phyloP scores from a whole-genome alignment of 2,797 vertebrate species.

The Carcharodon carcharias region DNA sequence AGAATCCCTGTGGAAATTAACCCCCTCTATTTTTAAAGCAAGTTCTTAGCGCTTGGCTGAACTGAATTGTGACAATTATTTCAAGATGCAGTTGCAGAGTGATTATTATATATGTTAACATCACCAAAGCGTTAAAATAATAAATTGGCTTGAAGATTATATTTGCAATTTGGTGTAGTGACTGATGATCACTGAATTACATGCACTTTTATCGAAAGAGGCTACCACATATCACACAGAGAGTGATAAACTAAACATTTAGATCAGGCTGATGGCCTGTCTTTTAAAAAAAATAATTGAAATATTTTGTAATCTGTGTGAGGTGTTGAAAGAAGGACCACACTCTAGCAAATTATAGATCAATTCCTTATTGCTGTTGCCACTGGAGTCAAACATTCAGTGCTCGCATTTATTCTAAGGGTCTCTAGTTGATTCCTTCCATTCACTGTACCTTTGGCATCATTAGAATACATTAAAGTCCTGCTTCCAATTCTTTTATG shows the following conservation, averaged over 20 bases:
- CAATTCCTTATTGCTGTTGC: too few species aligned
- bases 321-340: too few species aligned
- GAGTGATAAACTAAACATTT: too few species aligned
- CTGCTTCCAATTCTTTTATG: background rate
- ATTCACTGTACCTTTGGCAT: background rate
- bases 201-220: too few species aligned
- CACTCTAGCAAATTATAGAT: too few species aligned
- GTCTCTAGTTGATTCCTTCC: background rate
- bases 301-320: too few species aligned
- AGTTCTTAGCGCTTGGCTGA: background rate
- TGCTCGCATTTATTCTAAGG: background rate
- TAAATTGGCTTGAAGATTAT: background rate
- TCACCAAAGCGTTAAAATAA: background rate
- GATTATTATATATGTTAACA: background rate
- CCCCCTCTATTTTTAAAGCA: background rate
- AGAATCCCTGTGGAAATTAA: background rate
- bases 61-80: background rate
- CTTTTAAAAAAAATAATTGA: too few species aligned
- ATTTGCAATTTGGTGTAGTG: background rate
- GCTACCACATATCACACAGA: too few species aligned
- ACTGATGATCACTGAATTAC: background rate
- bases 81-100: background rate
- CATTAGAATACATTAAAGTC: background rate
- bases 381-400: background rate
- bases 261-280: too few species aligned